These are phyloP conservation scores for Drosophila melanosoma DNA, from an alignment of 2,888 invertebrate species.

Conservation along the genomic window DNA sequence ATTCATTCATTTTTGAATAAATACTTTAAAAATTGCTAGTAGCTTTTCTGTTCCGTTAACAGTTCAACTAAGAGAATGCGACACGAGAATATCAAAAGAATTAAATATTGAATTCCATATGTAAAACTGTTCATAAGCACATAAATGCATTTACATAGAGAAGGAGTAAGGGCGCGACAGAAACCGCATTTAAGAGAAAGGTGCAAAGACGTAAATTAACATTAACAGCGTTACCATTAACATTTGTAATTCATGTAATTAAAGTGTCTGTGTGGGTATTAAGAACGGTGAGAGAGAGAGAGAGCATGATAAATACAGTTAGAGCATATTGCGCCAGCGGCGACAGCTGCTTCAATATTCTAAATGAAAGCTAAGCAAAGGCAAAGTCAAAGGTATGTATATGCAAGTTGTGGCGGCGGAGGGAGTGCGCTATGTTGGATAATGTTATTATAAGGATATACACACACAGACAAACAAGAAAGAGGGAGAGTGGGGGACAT, in stretches of 20 bases:
- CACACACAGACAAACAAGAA: neutral
- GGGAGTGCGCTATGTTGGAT: neutral
- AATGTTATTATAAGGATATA: conserved; percentile 37
- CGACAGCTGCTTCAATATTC: conserved; percentile 60
- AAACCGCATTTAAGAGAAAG: conserved; percentile 6
- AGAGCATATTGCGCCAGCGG: conserved; percentile 51
- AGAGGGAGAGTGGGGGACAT: neutral
- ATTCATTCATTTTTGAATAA: neutral
- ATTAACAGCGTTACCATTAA: conserved; percentile 46
- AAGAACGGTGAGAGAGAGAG: conserved; percentile 3
- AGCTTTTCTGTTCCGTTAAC: neutral
- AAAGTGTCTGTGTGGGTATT: conserved; percentile 20
- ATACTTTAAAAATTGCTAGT: neutral
- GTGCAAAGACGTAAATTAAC: conserved; percentile 32
- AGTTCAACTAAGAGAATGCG: neutral
- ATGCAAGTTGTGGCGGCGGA: neutral
- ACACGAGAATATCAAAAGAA: neutral
- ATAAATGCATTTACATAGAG: conserved; percentile 7
- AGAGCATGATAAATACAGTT: neutral
- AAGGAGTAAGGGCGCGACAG: neutral
- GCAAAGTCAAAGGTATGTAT: conserved; percentile 6
- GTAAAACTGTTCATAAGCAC: conserved; percentile 5
- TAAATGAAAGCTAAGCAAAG: conserved; percentile 30
- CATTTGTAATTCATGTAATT: conserved; percentile 35
- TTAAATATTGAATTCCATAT: neutral